Evolutionary conservation across 2,888 invertebrate genomes (phyloP), one percentile per base, ranked within the genome.

Genomic region (Nowickia ferox): DNA sequence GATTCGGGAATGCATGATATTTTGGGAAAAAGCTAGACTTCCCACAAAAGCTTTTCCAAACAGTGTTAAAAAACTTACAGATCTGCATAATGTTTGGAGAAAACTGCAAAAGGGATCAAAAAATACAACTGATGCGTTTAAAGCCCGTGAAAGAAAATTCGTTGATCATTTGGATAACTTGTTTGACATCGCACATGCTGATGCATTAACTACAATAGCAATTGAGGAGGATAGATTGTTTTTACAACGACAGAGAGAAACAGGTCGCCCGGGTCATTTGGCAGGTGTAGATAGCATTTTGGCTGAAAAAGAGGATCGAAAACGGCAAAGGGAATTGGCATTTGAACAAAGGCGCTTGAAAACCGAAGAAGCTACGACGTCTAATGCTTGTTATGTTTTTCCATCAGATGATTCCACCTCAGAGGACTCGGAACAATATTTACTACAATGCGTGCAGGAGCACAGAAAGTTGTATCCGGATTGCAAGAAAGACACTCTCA

Each of bases 211-310:
- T n/a, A n/a, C n/a, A n/a, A n/a, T n/a, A n/a, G 9, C 88, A 87
- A 89, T 89, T 87, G 88, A 89, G 10, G 87, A 88, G 79, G 88
- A 88, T 84, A 75, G 42, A 48, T 13, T 83, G 9, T 89, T 90
- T 84, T 88, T 89, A 75, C 61, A 84, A 59, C 51, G n/a, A 8
- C 69, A 76, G 55, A 75, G 82, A 75, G 51, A 82, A 38, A 38
- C 75, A 55, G 71, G 30, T 78, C 44, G 72, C 65, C 55, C 30
- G 13, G 57, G 57, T 57, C 57, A 30, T 15, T 30, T 30, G 15
- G 22, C 2, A 11, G 57, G 57, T 30, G 13, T 30, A 15, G 55
- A 55, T 19, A 55, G 22, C 19, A 22, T 22, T 13, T 42, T 77
- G 19, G 13, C 63, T 11, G 44, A 77, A 15, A 68, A 69, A 71